These are phyloP conservation scores for Mesochorus sp. DNA, from an alignment of 2,888 invertebrate genomes.

Conservation along the genomic window DNA sequence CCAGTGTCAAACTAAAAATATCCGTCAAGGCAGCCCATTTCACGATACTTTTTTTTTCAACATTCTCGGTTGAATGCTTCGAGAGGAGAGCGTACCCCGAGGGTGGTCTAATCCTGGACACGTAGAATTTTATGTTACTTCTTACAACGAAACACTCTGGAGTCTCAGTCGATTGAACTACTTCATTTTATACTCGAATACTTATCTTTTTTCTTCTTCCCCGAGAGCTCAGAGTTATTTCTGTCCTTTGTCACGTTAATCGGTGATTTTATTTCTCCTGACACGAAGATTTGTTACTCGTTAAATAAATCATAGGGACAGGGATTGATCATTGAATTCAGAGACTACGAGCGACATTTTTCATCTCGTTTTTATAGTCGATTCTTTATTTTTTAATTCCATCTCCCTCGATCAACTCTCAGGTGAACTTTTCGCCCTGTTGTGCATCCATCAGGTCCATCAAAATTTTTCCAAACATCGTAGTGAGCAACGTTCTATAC, in stretches of 20 bases:
- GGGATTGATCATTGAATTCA: no score
- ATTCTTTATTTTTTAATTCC: no score
- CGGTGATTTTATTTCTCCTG: background rate
- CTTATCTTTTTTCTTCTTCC: background rate
- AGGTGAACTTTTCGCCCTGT: conserved; percentile 27
- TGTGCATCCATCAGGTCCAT: conserved; percentile 11
- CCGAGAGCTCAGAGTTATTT: background rate
- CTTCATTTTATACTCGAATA: conserved; percentile 5
- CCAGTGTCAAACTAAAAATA: conserved; percentile 59
- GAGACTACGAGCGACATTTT: no score
- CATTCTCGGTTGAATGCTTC: conserved; percentile 40
- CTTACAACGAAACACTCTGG: conserved; percentile 36
- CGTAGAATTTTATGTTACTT: conserved; percentile 42
- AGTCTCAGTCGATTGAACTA: conserved; percentile 29
- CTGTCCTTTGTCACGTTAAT: background rate
- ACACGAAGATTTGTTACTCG: background rate
- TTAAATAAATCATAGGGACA: no score
- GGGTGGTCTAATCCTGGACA: conserved; percentile 59
- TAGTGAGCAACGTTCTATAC: conserved; percentile 40
- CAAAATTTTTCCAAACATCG: conserved; percentile 17
- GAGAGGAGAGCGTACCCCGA: conserved; percentile 35
- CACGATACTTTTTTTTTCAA: conserved; percentile 35
- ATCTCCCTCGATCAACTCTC: no score
- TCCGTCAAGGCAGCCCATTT: conserved; percentile 55
- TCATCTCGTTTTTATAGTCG: no score